These are phyloP conservation scores for Lissonota sp. DNA, from an alignment of 2,888 invertebrate genomes.

Conservation along the genomic window DNA sequence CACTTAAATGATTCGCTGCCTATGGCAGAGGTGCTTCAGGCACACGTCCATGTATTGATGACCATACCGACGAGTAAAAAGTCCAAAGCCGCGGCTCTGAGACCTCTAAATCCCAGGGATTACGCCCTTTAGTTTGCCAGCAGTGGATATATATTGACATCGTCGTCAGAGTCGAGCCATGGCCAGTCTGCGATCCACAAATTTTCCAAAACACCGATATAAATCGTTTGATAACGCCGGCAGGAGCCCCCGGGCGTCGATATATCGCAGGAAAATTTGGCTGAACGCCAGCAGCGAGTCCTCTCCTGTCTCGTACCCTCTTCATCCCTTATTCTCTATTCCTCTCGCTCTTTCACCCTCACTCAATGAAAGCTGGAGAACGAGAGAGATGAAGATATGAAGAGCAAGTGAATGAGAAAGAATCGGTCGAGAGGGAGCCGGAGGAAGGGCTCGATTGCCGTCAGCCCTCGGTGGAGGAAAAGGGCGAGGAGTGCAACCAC, in stretches of 20 bases:
- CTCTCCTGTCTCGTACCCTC: slow-evolving; percentile 11
- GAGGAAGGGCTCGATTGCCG: slow-evolving; percentile 46
- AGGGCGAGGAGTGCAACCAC: slow-evolving; percentile 20
- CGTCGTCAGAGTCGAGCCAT: slow-evolving; percentile 47
- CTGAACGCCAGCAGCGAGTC: slow-evolving; percentile 70
- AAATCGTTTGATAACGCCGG: slow-evolving; percentile 79
- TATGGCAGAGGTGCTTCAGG: slow-evolving; percentile 28
- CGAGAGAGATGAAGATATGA: slow-evolving; percentile 29
- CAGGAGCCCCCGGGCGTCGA: slow-evolving; percentile 74
- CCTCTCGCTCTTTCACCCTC: slow-evolving; percentile 10
- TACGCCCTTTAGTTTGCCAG: neutral
- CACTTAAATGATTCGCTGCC: slow-evolving; percentile 11
- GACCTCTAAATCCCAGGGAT: too few species aligned
- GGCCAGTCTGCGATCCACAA: slow-evolving; percentile 73
- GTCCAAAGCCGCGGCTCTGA: too few species aligned
- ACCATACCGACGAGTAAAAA: too few species aligned
- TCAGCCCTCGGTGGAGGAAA: slow-evolving; percentile 24
- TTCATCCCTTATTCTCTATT: slow-evolving; percentile 19
- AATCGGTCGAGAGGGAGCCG: slow-evolving; percentile 10
- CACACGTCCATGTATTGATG: neutral
- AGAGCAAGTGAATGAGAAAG: slow-evolving; percentile 46
- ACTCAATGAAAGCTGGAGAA: slow-evolving; percentile 21
- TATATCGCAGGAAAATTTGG: slow-evolving; percentile 77
- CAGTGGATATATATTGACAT: neutral
- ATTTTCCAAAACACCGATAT: slow-evolving; percentile 80